Evolutionary conservation across 2,113 vertebrate species (phyloP).

Genomic region (Oxyura jamaicensis): DNA sequence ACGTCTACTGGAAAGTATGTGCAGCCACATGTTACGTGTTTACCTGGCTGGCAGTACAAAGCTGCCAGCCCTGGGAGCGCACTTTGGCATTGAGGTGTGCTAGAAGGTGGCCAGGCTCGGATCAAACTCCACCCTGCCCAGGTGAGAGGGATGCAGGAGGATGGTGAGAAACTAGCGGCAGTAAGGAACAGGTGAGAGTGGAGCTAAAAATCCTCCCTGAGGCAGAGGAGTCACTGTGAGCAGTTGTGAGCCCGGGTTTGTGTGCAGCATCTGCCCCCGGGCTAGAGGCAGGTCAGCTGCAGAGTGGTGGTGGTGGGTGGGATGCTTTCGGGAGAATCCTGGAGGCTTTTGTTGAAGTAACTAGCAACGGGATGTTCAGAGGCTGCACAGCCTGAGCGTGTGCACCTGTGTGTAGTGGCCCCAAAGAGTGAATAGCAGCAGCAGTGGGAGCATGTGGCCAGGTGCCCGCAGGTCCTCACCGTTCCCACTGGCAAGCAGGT

Average conservation of each 20-base stretch:
- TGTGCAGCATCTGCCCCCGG: not conserved
- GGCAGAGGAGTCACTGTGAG: too few relatives aligned
- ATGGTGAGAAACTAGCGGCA: not conserved
- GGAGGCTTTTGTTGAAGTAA: not conserved
- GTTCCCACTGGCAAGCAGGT: not conserved
- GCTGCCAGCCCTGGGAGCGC: not conserved
- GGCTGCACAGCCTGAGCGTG: not conserved
- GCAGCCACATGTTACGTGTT: not conserved
- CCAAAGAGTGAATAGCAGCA: not conserved
- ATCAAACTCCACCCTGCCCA: too few relatives aligned
- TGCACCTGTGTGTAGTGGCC: not conserved
- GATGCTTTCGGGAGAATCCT: too few relatives aligned
- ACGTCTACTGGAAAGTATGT: not conserved
- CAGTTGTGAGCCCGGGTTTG: not conserved
- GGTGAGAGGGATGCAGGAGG: not conserved
- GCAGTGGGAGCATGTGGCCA: not conserved
- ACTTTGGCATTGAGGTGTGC: not conserved
- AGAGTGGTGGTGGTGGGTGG: not conserved
- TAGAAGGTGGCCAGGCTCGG: not conserved
- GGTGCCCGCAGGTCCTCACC: not conserved
- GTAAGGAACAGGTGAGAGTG: not conserved
- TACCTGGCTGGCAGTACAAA: not conserved
- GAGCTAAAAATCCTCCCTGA: not conserved
- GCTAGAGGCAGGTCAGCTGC: not conserved
- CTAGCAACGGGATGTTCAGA: not conserved